Base-by-base conservation (phyloP, 2,113 vertebrate genomes). In the Abramis brama region DNA sequence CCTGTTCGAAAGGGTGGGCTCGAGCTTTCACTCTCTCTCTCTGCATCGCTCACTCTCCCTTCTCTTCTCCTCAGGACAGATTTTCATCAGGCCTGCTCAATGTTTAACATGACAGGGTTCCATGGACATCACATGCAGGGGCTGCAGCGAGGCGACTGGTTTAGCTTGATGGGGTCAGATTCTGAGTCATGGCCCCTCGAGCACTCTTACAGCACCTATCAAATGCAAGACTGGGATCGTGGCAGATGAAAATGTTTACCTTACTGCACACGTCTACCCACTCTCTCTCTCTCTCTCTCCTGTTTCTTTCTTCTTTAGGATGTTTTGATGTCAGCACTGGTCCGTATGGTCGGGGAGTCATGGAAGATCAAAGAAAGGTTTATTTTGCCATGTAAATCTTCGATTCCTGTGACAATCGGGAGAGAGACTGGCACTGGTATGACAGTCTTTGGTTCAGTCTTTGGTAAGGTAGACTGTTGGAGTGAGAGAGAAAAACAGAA, bases 361-460 rank as follows among this genome's bases (percentile, higher is more conserved):
- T 23, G 59, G 60, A 82, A 73, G 43, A 71, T 78, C 39, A 77
- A 85, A 77, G 71, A 60, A 62, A 82, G 30, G 84, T 87, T 91
- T 93, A 90, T 83, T 89, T 89, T 84, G 87, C 85, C 74, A 91
- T 86, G 87, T 85, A 86, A 92, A 91, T 89, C 87, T 87, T 92
- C 89, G 91, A 86, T 89, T 79, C 87, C 86, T 70, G 50, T 68
- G 33, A 43, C 80, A 85, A 88, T 80, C 64, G 50, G 77, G 81
- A 90, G 89, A 89, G 87, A 88, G 92, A 91, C 90, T 93, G 93
- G 93, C 93, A 94, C 88, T 82, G 55, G 71, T 92, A 89, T 90
- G 83, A 90, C 87, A 64, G 84, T 52, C 62, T 30, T 89, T 79
- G 89, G 93, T 91, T 93, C 92, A 43, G 43, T 43, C 43, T 43